Conservation (phyloP, 2,113 vertebrate genomes). For the Alexandromys fortis region DNA sequence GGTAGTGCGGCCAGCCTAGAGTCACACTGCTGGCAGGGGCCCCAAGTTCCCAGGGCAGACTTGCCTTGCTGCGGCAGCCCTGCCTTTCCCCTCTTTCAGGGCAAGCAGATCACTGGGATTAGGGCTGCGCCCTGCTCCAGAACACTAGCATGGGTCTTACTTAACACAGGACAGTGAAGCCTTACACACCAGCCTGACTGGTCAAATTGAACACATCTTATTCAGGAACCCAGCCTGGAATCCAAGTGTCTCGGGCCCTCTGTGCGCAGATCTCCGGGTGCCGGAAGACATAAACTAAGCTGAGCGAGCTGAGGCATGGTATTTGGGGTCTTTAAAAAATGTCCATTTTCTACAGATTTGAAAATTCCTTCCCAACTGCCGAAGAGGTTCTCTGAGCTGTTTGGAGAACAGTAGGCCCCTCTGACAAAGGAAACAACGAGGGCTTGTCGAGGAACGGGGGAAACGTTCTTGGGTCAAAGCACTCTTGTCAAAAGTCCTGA, state of each 20-base stretch:
- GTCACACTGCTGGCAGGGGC: neutral
- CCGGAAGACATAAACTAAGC: neutral
- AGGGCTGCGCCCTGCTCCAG: neutral
- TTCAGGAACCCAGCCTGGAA: neutral
- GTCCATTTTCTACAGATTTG: conserved; percentile 16
- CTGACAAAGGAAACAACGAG: conserved; percentile 68
- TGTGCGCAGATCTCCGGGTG: neutral
- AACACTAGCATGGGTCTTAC: neutral
- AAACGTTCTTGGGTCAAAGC: conserved; percentile 57
- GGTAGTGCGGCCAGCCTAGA: conserved; percentile 18
- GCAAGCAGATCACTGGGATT: neutral
- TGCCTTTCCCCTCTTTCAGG: neutral
- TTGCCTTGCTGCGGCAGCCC: neutral
- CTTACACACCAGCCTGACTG: neutral
- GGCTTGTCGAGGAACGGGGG: conserved; percentile 22
- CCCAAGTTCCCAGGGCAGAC: neutral
- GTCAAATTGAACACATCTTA: neutral
- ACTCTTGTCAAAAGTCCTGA: conserved; percentile 54
- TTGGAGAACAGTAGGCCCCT: conserved; percentile 39
- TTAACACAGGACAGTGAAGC: neutral
- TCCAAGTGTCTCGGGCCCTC: neutral
- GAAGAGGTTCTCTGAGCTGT: conserved; percentile 19
- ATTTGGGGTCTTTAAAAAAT: neutral
- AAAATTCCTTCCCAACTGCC: neutral
- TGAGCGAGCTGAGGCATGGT: neutral